Base-by-base conservation (phyloP, 2,797 vertebrate species). In the Passerculus sandwichensis region DNA sequence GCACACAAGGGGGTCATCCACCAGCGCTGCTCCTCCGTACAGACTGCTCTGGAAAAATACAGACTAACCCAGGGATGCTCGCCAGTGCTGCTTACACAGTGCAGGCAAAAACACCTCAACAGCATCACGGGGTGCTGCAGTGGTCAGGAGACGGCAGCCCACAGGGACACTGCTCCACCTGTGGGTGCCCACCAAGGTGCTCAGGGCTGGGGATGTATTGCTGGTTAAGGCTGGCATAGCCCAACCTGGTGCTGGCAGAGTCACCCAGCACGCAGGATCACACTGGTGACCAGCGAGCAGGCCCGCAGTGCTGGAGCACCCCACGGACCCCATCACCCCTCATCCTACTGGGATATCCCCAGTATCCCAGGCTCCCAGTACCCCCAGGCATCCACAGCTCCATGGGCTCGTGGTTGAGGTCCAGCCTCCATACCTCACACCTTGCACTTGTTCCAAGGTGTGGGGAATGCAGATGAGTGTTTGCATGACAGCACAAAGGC, bases 371-470 rank as follows among this genome's bases (percentile, higher is more conserved):
- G 44, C 44, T 44, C 44, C 44, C 44, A 44, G 44, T 13, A 27
- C 4, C 11, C 15, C 8, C 27, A 21, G 29, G 30, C 25, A 73
- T n/a, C 42, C 53, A 29, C 1, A 0, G 45, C 10, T 50, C 57
- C 4, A 0, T 2, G 3, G 42, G 26, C n/a, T 60, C 61, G 10
- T 1, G 1, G 16, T 0, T 40, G 79, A 62, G n/a, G 14, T 71
- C 4, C 9, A 7, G 25, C 10, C 34, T 73, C 5, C 4, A 21
- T 57, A 70, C 25, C 15, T 69, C 7, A 0, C 3, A 3, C 34
- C 50, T 56, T 44, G 25, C 16, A n/a, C 14, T 32, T 3, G 1
- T n/a, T 53, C 30, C 6, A 32, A 74, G 53, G 8, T 27, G 19
- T 36, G 40, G 23, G 13, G 13, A 32, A 8, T 0, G 5, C 51